These are phyloP conservation scores for Himantopus leucocephalus DNA, from an alignment of 2,113 vertebrate genomes.

Conservation along the genomic window DNA sequence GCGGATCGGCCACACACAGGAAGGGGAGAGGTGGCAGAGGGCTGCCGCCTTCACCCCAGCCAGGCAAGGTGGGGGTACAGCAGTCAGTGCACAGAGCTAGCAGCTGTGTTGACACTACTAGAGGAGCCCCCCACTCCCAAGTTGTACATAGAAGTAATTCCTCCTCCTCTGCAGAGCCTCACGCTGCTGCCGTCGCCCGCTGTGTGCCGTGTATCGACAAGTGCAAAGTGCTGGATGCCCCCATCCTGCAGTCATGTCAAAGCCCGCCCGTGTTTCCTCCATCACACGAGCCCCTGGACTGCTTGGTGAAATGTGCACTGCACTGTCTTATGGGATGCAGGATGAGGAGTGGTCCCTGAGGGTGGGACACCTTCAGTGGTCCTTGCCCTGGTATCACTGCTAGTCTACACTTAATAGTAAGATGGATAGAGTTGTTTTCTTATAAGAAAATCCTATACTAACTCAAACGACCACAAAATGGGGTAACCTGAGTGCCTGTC, in stretches of 20 bases:
- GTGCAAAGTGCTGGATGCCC: fast-evolving
- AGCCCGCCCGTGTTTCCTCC: background rate
- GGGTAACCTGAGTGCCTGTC: background rate
- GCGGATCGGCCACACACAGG: fast-evolving
- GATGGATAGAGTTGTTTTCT: background rate
- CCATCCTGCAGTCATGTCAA: fast-evolving
- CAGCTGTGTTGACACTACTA: fast-evolving
- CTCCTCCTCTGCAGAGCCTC: background rate
- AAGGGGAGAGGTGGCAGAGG: background rate
- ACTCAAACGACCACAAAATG: background rate
- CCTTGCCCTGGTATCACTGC: background rate
- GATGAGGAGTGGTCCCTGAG: background rate
- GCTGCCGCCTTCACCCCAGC: fast-evolving
- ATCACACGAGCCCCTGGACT: fast-evolving
- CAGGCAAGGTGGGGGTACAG: background rate
- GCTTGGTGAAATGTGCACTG: background rate
- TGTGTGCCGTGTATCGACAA: fast-evolving
- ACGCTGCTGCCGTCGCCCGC: background rate
- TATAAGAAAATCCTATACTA: background rate
- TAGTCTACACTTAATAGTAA: background rate
- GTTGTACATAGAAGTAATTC: background rate
- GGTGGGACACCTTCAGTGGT: background rate
- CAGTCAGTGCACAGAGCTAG: background rate
- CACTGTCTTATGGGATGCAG: fast-evolving
- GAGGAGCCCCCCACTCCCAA: background rate